Conservation (phyloP, 2,888 invertebrate genomes). For the Drosophila planitibia region DNA sequence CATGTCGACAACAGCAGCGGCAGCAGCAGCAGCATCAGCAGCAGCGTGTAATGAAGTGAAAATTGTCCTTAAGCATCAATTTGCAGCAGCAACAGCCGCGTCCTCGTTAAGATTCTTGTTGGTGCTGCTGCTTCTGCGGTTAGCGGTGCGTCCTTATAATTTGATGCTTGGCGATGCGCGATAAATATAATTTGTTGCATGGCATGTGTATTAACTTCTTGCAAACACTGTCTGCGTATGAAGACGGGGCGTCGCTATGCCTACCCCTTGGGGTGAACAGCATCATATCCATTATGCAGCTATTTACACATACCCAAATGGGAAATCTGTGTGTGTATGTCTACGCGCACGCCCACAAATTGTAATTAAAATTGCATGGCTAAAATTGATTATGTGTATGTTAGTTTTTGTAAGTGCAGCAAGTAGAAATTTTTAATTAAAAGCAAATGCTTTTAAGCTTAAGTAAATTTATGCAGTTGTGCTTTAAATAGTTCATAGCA, state of each 20-base stretch:
- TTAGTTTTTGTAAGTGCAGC: conserved; percentile 69
- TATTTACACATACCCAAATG: conserved; percentile 58
- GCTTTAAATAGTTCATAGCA: conserved; percentile 45
- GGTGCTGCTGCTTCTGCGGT: conserved; percentile 43
- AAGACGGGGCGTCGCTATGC: conserved; percentile 34
- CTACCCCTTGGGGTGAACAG: conserved; percentile 22
- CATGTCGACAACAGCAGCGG: not conserved
- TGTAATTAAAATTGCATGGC: conserved; percentile 79
- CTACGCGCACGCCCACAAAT: conserved; percentile 77
- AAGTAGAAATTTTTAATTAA: conserved; percentile 78
- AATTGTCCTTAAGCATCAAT: conserved; percentile 84
- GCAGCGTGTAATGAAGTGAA: conserved; percentile 82
- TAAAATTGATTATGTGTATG: conserved; percentile 75
- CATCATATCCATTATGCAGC: conserved; percentile 66
- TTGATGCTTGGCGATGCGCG: conserved; percentile 82
- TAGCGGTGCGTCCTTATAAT: conserved; percentile 68
- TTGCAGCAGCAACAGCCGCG: conserved; percentile 64
- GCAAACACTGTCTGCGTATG: conserved; percentile 60
- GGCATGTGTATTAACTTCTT: conserved; percentile 81
- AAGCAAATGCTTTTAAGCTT: conserved; percentile 78
- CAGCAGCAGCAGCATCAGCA: conserved; percentile 2
- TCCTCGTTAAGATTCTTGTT: conserved; percentile 11
- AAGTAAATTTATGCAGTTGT: conserved; percentile 46
- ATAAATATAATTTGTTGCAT: conserved; percentile 82
- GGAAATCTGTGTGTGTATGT: conserved; percentile 24